Percentiles rank a stretch among this genome's conserved stretches.
Evolutionary conservation across 2,888 invertebrate species (phyloP).

Genomic region (Deilephila elpenor): DNA sequence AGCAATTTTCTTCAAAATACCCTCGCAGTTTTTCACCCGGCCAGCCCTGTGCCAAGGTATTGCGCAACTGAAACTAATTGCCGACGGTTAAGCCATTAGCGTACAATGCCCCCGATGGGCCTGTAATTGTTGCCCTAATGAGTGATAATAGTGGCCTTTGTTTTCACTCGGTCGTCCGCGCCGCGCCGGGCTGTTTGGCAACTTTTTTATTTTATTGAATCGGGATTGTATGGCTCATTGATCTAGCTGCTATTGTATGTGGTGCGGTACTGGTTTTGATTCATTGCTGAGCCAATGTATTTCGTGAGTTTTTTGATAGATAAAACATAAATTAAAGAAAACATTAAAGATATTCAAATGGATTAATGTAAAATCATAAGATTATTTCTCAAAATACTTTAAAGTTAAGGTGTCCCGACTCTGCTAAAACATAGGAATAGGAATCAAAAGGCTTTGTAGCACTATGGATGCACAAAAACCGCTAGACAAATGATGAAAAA

Average conservation of each 20-base stretch:
- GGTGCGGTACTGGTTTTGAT: too few relatives aligned
- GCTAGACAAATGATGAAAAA: too few relatives aligned
- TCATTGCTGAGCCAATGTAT: too few relatives aligned
- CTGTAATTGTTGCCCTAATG: constrained; percentile 49
- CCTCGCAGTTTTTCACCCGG: not conserved
- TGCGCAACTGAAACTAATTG: constrained; percentile 56
- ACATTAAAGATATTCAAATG: too few relatives aligned
- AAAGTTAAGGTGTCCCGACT: too few relatives aligned
- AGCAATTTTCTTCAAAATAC: not conserved
- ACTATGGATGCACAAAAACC: too few relatives aligned
- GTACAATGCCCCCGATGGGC: constrained; percentile 34
- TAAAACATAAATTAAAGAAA: too few relatives aligned
- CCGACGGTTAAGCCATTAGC: constrained; percentile 44
- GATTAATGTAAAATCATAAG: too few relatives aligned
- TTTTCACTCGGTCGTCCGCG: constrained; percentile 37
- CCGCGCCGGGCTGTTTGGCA: constrained; percentile 12
- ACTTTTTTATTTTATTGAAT: constrained; percentile 24
- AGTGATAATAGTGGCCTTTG: constrained; percentile 46
- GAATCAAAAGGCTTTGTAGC: too few relatives aligned
- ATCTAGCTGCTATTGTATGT: not conserved
- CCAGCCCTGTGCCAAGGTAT: constrained; percentile 34
- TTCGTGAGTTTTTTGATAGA: too few relatives aligned
- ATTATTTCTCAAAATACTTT: too few relatives aligned
- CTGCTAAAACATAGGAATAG: too few relatives aligned
- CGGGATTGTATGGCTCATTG: not conserved